Conservation (phyloP, 92 coral and sea anemone genomes). For the Phenganax subtilis region DNA sequence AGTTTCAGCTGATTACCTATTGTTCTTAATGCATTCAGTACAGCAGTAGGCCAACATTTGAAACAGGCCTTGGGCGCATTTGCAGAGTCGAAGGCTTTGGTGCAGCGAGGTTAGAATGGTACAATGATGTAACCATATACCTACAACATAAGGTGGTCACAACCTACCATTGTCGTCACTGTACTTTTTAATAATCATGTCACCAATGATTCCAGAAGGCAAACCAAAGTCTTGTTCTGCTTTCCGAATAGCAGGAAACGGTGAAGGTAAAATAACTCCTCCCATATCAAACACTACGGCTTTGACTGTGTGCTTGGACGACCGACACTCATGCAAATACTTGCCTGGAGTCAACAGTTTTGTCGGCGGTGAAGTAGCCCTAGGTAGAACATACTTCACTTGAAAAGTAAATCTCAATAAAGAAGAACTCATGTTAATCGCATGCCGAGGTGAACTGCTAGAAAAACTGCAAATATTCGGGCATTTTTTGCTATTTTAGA, state of each 20-base stretch:
- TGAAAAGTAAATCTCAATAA: too few relatives aligned
- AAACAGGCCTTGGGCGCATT: too few relatives aligned
- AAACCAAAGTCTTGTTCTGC: conserved; percentile 72
- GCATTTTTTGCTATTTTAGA: too few relatives aligned
- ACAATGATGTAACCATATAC: neutral
- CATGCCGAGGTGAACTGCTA: too few relatives aligned
- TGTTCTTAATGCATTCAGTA: too few relatives aligned
- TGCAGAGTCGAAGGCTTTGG: too few relatives aligned
- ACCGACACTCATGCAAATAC: neutral
- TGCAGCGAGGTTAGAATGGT: neutral
- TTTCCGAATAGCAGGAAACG: conserved; percentile 50
- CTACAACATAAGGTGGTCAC: neutral
- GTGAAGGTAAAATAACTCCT: conserved; percentile 87
- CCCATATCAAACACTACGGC: conserved; percentile 99
- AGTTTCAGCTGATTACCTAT: too few relatives aligned
- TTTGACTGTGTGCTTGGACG: conserved; percentile 28
- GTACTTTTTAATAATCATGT: conserved; percentile 18
- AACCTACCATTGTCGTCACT: conserved; percentile 11
- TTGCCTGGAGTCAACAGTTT: neutral
- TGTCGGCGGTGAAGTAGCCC: neutral
- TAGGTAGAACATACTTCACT: neutral
- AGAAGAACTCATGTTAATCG: too few relatives aligned
- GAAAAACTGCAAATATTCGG: too few relatives aligned
- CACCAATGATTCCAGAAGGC: conserved; percentile 63
- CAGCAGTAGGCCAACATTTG: too few relatives aligned